phyloP scores from a whole-genome alignment of 2,888 invertebrate genomes.

The Rhopalosiphum nymphaeae region DNA sequence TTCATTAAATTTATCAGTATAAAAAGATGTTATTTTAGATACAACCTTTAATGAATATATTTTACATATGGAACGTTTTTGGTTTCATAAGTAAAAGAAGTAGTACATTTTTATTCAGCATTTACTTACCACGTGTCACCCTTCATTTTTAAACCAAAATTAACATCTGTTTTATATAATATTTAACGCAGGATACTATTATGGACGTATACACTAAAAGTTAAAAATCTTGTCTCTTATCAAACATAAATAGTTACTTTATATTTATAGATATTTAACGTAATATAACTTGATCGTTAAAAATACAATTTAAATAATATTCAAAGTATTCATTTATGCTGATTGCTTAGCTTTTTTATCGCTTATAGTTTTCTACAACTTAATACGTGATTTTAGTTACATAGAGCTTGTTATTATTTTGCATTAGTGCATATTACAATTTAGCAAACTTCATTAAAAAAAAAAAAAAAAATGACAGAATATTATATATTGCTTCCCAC shows the following conservation, averaged over 20 bases:
- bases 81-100: neutral
- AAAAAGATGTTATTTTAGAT: neutral
- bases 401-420: constrained; percentile 6
- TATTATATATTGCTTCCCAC: constrained; percentile 55
- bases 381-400: neutral
- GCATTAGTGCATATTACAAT: constrained; percentile 28
- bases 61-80: neutral
- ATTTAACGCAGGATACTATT: constrained; percentile 8
- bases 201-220: constrained; percentile 27
- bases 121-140: constrained; percentile 48
- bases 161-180: constrained; percentile 63
- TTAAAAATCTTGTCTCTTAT: constrained; percentile 45
- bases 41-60: neutral
- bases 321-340: constrained; percentile 7
- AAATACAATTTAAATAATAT: constrained; percentile 8
- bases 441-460: neutral
- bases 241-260: constrained; percentile 31
- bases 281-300: neutral
- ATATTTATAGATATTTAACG: constrained; percentile 47
- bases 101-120: constrained; percentile 5
- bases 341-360: neutral
- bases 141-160: constrained; percentile 44
- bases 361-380: neutral
- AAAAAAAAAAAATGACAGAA: constrained; percentile 35
- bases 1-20: neutral